Base-by-base conservation (phyloP, 2,888 invertebrate genomes). In the Julus scandinavius region DNA sequence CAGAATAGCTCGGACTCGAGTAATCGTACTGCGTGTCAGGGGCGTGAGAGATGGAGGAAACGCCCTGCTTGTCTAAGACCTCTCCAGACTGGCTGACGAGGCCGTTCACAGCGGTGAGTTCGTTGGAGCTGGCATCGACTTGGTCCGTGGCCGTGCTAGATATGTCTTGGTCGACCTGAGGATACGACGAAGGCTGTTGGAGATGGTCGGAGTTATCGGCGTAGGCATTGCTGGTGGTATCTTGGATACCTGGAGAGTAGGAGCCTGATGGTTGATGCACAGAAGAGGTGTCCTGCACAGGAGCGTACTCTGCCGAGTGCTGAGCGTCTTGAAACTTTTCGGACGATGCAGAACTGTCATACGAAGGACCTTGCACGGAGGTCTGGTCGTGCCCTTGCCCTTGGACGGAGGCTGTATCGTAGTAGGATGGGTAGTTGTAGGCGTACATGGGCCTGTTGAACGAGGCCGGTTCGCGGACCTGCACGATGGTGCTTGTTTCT, bases 81-180 rank as follows among this genome's bases (percentile, higher is more conserved):
- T 13, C 38, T 15, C 38, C 86, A 41, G 86, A 15, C 86, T 17
- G 29, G 2, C 17, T 50, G 40, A 50, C 20, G n/a, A 38, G 17
- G 20, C 17, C 15, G 15, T 15, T 41, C 2, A 72, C 72, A 40
- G 38, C 3, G 1, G 54, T 72, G 11, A 41, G 11, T 40, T 40
- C 87, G 38, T 87, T 87, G 15, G 13, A 6, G 72, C 17, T 17
- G 40, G 29, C 40, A 45, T 29, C 29, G 20, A 29, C 87, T n/a
- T 17, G n/a, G 9, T 20, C 85, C 20, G 38, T 85, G 2, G 85
- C 49, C 20, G 20, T 49, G 20, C 40, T 13, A 7, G 86, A 40
- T 4, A 86, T 86, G 86, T 86, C 86, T 38, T 50, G 49, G 86
- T 86, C 54, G 17, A 86, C 86, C 17, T 86, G 86, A 1, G 2